These are phyloP conservation scores for Rhinoderma darwinii DNA, from an alignment of 2,113 vertebrate species.

Conservation along the genomic window DNA sequence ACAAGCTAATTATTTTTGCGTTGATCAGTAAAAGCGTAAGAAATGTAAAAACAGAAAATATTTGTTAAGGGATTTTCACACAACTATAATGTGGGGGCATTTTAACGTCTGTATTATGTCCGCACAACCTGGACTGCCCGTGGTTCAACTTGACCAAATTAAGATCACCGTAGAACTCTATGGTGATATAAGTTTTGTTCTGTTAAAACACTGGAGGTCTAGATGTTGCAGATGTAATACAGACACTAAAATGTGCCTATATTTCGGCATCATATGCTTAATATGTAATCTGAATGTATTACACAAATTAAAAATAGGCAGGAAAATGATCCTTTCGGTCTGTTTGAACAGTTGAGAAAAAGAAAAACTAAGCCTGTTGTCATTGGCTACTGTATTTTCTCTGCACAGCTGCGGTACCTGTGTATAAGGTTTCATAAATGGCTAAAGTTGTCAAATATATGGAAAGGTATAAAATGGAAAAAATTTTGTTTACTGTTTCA, in stretches of 20 bases:
- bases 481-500: slow-evolving; percentile 67
- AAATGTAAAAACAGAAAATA: too few relatives aligned
- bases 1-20: background rate
- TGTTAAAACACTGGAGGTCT: background rate
- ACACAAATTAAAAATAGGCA: background rate
- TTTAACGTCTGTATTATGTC: background rate
- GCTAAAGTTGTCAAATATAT: background rate
- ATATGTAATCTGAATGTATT: background rate
- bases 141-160: background rate
- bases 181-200: background rate
- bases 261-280: background rate
- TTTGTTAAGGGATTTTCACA: background rate
- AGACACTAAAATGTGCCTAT: too few relatives aligned
- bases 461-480: background rate
- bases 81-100: background rate
- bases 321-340: background rate
- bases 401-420: background rate
- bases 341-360: background rate
- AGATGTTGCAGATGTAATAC: background rate
- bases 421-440: background rate
- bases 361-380: background rate
- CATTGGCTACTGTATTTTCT: background rate
- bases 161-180: background rate
- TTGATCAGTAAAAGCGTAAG: background rate
- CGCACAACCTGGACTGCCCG: background rate